Conservation (phyloP, 2,888 invertebrate genomes). For the Idaea dimidiata region DNA sequence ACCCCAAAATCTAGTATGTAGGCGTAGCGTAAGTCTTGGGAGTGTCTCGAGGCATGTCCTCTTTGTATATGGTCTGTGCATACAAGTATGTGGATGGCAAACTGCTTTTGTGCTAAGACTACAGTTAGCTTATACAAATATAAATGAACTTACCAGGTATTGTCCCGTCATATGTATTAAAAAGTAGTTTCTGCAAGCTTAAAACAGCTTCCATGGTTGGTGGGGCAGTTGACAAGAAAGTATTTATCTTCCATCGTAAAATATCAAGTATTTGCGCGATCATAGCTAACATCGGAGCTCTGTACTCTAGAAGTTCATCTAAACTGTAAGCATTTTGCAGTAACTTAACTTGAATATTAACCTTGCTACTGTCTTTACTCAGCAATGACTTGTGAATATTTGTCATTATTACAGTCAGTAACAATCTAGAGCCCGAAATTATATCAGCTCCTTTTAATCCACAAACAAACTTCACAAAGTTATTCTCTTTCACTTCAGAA, state of each 20-base stretch:
- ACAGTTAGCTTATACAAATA: constrained; percentile 23
- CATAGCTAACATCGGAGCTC: constrained; percentile 68
- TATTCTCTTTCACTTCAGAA: constrained; percentile 43
- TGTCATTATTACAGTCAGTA: constrained; percentile 64
- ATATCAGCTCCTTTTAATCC: constrained; percentile 48
- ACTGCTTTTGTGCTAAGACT: too few species aligned
- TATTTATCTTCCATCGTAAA: constrained; percentile 58
- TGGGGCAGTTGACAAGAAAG: constrained; percentile 46
- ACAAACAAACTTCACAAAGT: constrained; percentile 54
- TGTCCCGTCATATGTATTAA: constrained; percentile 45
- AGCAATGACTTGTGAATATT: constrained; percentile 56
- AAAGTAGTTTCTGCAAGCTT: constrained; percentile 48
- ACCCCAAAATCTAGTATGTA: too few species aligned
- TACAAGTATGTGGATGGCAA: too few species aligned
- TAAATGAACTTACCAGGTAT: constrained; percentile 60
- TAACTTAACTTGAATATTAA: constrained; percentile 51
- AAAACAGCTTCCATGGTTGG: constrained; percentile 49
- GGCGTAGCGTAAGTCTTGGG: too few species aligned
- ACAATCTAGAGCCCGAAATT: constrained; percentile 50
- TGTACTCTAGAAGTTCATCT: constrained; percentile 52
- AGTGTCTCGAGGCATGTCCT: too few species aligned
- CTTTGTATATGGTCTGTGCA: too few species aligned
- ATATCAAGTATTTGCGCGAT: constrained; percentile 61
- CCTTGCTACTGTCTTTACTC: constrained; percentile 40
- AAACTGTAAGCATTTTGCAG: constrained; percentile 45